These are phyloP conservation scores for Maconellicoccus hirsutus DNA, from an alignment of 1,140 invertebrate genomes.

Conservation along the genomic window DNA sequence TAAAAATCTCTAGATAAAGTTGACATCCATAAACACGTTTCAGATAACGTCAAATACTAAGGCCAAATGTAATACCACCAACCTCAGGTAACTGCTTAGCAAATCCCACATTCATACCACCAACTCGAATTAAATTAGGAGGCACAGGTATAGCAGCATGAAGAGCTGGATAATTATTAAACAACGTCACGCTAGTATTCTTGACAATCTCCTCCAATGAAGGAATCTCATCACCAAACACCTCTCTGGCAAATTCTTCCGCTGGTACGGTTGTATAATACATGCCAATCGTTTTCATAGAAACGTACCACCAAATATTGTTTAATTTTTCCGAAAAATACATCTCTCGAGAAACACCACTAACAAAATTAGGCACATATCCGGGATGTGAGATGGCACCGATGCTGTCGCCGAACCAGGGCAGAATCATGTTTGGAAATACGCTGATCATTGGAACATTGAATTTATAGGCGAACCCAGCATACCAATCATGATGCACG, in stretches of 20 bases:
- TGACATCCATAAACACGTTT: no score
- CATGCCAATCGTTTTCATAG: background rate
- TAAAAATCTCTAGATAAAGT: no score
- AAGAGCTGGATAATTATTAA: slow-evolving; percentile 32
- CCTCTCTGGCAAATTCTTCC: background rate
- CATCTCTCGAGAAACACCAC: background rate
- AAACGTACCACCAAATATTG: background rate
- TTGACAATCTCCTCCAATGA: slow-evolving; percentile 35
- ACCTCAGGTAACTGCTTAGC: background rate
- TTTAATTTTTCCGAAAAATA: background rate
- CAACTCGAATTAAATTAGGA: slow-evolving; percentile 32
- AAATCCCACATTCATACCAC: slow-evolving; percentile 33
- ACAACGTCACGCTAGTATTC: slow-evolving; percentile 29
- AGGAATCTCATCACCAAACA: slow-evolving; percentile 38
- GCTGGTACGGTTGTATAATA: background rate
- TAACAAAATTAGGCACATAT: slow-evolving; percentile 28
- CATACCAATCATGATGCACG: slow-evolving; percentile 29
- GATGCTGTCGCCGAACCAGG: slow-evolving; percentile 42
- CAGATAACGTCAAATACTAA: background rate
- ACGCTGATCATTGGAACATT: slow-evolving; percentile 43
- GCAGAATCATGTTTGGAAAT: slow-evolving; percentile 43
- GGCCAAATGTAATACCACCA: background rate
- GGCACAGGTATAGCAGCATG: slow-evolving; percentile 28
- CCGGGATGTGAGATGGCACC: slow-evolving; percentile 26
- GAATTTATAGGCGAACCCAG: slow-evolving; percentile 32